Base-by-base conservation (phyloP, 2,797 vertebrate species). In the Toxotes lorentzi region DNA sequence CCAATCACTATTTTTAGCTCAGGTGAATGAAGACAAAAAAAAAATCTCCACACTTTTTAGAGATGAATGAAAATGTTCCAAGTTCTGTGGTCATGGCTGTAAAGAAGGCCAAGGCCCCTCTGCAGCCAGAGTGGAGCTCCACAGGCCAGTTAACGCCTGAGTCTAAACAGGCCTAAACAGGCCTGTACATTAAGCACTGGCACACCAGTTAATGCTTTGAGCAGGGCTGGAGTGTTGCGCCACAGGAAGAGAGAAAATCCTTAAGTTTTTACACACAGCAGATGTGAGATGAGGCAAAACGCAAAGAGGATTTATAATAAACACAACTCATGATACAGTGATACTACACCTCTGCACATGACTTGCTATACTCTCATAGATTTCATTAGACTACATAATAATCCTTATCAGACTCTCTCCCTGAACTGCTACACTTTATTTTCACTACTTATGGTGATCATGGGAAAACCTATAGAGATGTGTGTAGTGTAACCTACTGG, bases 111-210 rank as follows among this genome's bases (percentile, higher is more conserved):
- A 13, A 57, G 24, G 34, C 27, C 16, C 16, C 27, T 30, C 34
- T 4, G 41, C 23, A 78, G 47, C 51, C 57, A 8, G 13, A 9
- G 40, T 24, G 19, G 21, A 24, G 61, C 58, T 68, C 64, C 61
- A 76, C 53, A 75, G 35, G 34, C 10, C n/a, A 61, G 47, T 1
- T 50, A 24, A 65, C 12, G 56, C 12, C 65, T 51, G 69, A 63
- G 45, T 68, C 56, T 10, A 50, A 67, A 43, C 75, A 68, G 77
- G 58, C 58, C 35, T n/a, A 17, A 51, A 60, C 79, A n/a, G 50
- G 75, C 50, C 74, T 71, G 63, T 40, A 79, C 71, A 87, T 61
- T 60, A 48, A 48, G 47, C 23, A 24, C 23, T 65, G 65, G 76
- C 38, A 73, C 66, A 68, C 53, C 61, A 70, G 58, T 78, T 72